Evolutionary conservation across 64 coral and sea anemone species (phyloP).

Genomic region (Dendronephthya gigantea): DNA sequence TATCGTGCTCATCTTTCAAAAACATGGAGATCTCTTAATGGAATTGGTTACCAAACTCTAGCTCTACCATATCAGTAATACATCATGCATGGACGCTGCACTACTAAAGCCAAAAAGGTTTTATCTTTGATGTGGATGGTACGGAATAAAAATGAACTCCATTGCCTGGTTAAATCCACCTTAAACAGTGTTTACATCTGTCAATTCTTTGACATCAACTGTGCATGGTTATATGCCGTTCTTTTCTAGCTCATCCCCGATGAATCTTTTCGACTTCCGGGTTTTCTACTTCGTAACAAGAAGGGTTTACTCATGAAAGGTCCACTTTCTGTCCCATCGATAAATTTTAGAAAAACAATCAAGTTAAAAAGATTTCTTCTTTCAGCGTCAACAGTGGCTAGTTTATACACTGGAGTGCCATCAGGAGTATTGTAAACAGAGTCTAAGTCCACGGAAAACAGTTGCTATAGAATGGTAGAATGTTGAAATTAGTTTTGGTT

Average conservation of each 20-base stretch:
- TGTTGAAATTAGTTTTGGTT: not conserved
- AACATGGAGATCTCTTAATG: no score
- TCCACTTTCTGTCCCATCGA: not conserved
- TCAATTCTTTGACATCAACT: no score
- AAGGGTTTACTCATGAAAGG: not conserved
- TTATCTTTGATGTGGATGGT: no score
- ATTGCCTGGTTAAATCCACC: no score
- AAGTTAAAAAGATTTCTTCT: slow-evolving; percentile 4
- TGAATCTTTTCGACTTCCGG: not conserved
- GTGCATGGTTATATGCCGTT: no score
- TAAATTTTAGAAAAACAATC: not conserved
- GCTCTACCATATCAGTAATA: no score
- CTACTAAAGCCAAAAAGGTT: no score
- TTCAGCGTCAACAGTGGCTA: not conserved
- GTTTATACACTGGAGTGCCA: not conserved
- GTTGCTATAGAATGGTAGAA: not conserved
- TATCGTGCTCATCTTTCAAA: no score
- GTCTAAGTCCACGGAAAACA: not conserved
- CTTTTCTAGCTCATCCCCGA: not conserved
- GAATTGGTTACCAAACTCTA: no score
- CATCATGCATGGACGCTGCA: no score
- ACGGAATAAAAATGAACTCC: no score
- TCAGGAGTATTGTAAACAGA: not conserved
- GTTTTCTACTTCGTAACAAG: slow-evolving; percentile 2
- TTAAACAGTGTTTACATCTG: no score